Conservation (phyloP, 2,113 vertebrate genomes). For the Phaethon lepturus region DNA sequence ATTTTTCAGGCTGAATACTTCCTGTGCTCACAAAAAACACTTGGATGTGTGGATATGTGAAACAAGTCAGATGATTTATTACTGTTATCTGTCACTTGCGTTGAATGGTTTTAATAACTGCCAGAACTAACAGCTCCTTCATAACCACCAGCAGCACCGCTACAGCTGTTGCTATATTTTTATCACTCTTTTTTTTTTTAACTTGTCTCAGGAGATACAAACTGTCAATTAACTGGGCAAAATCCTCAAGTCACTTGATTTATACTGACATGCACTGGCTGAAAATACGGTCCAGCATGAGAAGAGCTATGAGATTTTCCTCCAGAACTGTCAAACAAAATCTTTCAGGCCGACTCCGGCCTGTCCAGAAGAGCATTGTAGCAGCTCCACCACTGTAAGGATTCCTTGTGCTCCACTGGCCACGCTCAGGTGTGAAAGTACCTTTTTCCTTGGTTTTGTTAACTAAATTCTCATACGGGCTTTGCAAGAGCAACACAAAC, state of each 20-base stretch:
- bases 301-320: neutral
- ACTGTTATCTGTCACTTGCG: neutral
- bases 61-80: neutral
- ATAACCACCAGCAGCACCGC: neutral
- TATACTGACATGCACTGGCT: neutral
- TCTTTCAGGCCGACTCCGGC: neutral
- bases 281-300: neutral
- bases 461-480: neutral
- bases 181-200: neutral
- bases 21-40: neutral
- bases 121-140: neutral
- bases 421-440: neutral
- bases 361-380: neutral
- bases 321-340: neutral
- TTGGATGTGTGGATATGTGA: neutral
- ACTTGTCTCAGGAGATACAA: neutral
- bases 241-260: neutral
- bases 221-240: neutral
- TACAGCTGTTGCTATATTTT: neutral
- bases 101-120: conserved; percentile 6
- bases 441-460: neutral
- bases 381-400: neutral
- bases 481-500: neutral
- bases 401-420: neutral
- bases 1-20: neutral